These are phyloP conservation scores for Cataglyphis rosenhaueri DNA, from an alignment of 2,888 invertebrate species.

Conservation along the genomic window DNA sequence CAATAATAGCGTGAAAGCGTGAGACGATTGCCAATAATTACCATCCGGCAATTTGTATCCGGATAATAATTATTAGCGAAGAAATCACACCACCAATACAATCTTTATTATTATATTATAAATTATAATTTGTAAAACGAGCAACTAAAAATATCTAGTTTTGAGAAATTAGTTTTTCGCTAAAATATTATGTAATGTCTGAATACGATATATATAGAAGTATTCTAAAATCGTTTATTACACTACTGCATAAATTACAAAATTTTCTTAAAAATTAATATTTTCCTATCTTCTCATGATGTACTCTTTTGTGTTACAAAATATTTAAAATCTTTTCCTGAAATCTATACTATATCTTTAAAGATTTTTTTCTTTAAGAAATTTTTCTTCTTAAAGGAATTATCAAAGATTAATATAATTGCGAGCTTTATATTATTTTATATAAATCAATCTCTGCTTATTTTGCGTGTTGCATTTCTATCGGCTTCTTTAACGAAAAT, in stretches of 20 bases:
- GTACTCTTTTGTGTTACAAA: neutral
- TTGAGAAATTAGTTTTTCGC: neutral
- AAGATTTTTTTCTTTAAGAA: neutral
- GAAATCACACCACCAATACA: neutral
- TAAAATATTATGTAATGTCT: neutral
- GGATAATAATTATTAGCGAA: constrained; percentile 6
- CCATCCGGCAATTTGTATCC: neutral
- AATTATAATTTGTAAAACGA: neutral
- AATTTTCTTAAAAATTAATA: neutral
- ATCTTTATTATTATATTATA: neutral
- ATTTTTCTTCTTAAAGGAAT: neutral
- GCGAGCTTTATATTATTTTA: neutral
- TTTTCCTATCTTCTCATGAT: too few relatives aligned
- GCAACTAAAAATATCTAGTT: neutral
- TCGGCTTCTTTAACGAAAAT: constrained; percentile 38
- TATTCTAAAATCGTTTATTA: neutral
- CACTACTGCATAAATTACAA: neutral
- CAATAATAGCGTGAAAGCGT: constrained; percentile 2
- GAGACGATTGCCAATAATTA: constrained; percentile 10
- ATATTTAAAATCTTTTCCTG: neutral
- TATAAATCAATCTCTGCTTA: neutral
- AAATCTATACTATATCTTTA: neutral
- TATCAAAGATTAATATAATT: neutral
- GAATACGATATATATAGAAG: neutral
- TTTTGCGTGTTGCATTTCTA: neutral